Evolutionary conservation across 2,888 invertebrate genomes (phyloP), one percentile per base, ranked within the genome.

Genomic region (Pegoplata infirma): DNA sequence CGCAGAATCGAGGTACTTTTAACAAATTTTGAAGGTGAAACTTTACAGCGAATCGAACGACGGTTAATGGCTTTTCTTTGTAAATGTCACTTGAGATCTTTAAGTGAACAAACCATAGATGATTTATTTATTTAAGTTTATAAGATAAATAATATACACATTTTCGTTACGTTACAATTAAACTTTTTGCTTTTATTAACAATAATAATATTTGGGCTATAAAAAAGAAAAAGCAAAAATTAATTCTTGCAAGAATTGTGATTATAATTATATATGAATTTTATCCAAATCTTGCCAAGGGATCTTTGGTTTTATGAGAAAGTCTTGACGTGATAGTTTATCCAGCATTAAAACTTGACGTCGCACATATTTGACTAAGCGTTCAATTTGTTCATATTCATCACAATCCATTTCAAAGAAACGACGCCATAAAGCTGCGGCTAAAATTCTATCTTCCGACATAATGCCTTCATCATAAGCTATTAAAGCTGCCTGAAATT

Each of bases 381-480:
- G 91, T 84, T 96, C 96, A 75, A 97, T 84, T 75, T 92, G 86
- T 81, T 91, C 91, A 12, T 93, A 92, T 84, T 94, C 91, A n/a
- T 92, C 91, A 83, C 93, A 91, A 46, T 92, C 90, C 83, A 91
- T 91, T 81, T 92, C 92, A 84, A 96, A 95, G 86, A 97, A 93
- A 80, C 95, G 92, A 82, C 96, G 92, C 98, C 98, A 98, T 12
- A 98, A 84, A 0, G 97, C 95, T 19, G 93, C 93, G 28, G 97
- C 97, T 81, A 98, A 88, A 5, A 94, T 90, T 83, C 91, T 92
- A 86, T 98, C 98, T 85, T 94, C 93, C 12, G 91, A 91, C 82
- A 93, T 90, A 14, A 97, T 88, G 2, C 97, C 97, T 91, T 97
- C 97, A 88, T 98, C 97, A 85, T 97, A 97, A 0, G 93, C 92